Percentiles rank a stretch among this genome's conserved stretches.
Evolutionary conservation across 2,888 invertebrate genomes (phyloP).

Genomic region (Aporophyla nigra): DNA sequence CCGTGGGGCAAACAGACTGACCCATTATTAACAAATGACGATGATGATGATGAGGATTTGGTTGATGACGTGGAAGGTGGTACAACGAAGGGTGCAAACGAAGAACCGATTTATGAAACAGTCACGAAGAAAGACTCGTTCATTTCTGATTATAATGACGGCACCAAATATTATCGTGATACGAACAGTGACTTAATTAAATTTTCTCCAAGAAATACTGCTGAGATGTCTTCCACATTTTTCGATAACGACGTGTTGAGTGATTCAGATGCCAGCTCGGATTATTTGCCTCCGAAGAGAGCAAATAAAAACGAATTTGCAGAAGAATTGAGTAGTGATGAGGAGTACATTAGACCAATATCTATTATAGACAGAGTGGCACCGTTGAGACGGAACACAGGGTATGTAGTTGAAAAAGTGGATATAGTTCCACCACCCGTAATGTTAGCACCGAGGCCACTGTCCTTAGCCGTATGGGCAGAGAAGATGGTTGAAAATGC

Average conservation of each 20-base stretch:
- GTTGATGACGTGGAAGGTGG: conserved; percentile 56
- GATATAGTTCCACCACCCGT: conserved; percentile 88
- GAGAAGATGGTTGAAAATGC: conserved; percentile 90
- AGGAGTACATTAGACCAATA: conserved; percentile 83
- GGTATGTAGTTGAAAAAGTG: conserved; percentile 83
- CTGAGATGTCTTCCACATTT: conserved; percentile 68
- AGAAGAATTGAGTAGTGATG: conserved; percentile 79
- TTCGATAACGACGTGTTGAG: conserved; percentile 75
- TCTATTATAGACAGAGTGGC: conserved; percentile 85
- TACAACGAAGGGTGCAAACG: conserved; percentile 60
- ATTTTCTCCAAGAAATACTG: conserved; percentile 80
- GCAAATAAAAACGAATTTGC: conserved; percentile 55
- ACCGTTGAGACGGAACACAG: conserved; percentile 78
- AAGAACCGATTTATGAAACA: conserved; percentile 79
- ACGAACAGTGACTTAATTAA: conserved; percentile 83
- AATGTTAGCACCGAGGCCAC: conserved; percentile 84
- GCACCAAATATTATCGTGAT: conserved; percentile 61
- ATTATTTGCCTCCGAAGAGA: conserved; percentile 73
- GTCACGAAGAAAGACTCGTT: conserved; percentile 73
- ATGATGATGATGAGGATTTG: conserved; percentile 68
- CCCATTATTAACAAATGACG: conserved; percentile 71
- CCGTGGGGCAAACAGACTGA: conserved; percentile 91
- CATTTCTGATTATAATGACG: conserved; percentile 60
- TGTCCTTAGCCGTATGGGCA: conserved; percentile 86
- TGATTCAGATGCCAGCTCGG: conserved; percentile 81